Evolutionary conservation across 2,888 invertebrate genomes (phyloP).

Genomic region (Amphimallon solstitiale): DNA sequence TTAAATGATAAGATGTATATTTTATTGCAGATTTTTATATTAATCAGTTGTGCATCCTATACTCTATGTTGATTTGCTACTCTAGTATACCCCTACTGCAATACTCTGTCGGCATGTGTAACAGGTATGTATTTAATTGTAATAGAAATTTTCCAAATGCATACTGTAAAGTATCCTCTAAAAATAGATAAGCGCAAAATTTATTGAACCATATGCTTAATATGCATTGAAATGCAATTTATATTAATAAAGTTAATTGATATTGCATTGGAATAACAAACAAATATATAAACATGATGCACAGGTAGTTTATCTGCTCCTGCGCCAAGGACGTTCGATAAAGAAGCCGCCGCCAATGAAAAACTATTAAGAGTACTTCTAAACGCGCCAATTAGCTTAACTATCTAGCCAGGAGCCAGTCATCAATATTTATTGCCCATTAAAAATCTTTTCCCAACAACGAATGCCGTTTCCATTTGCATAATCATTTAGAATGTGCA

Average conservation of each 20-base stretch:
- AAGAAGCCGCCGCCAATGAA: not conserved
- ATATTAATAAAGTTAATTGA: no score
- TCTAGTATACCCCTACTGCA: no score
- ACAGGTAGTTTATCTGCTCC: not conserved
- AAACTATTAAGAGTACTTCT: not conserved
- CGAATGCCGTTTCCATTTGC: slow-evolving; percentile 2
- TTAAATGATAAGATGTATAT: no score
- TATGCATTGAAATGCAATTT: not conserved
- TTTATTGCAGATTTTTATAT: no score
- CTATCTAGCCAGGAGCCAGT: slow-evolving; percentile 15
- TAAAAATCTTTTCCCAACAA: slow-evolving; percentile 2
- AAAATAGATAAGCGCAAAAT: no score
- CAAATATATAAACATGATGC: not conserved
- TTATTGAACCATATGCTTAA: not conserved
- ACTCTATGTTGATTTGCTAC: no score
- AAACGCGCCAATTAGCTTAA: slow-evolving; percentile 4
- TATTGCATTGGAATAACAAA: no score
- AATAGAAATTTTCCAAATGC: no score
- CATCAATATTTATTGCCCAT: slow-evolving; percentile 12
- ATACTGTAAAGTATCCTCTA: no score
- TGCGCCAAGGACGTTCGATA: not conserved
- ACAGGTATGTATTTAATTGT: no score
- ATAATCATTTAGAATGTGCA: not conserved
- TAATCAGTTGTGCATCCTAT: no score
- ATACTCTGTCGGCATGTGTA: no score